Evolutionary conservation across 2,888 invertebrate genomes (phyloP).

Genomic region (Steromphala cineraria): DNA sequence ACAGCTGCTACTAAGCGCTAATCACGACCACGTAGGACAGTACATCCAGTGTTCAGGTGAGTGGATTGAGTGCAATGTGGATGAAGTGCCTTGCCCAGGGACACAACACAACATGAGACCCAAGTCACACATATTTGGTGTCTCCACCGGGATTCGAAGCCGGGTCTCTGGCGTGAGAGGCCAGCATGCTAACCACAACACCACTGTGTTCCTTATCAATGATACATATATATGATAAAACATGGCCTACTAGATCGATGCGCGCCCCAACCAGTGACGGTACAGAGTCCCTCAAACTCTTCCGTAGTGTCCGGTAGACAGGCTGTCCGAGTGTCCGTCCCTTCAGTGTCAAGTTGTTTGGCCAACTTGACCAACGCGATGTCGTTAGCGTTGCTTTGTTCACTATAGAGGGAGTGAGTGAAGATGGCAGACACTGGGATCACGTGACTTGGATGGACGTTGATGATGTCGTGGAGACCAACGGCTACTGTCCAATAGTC

Average conservation of each 20-base stretch:
- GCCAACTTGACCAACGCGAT: slow-evolving; percentile 51
- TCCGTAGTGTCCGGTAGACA: slow-evolving; percentile 26
- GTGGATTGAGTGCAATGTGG: too few species aligned
- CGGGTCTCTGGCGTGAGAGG: too few species aligned
- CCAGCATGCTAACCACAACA: too few species aligned
- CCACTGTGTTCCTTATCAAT: too few species aligned
- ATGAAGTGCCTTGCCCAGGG: too few species aligned
- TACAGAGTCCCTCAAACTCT: slow-evolving; percentile 24
- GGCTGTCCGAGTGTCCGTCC: not conserved
- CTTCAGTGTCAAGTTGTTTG: not conserved
- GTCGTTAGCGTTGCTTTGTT: slow-evolving; percentile 46
- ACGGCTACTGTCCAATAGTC: slow-evolving; percentile 50
- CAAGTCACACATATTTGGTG: too few species aligned
- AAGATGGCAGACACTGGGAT: slow-evolving; percentile 40
- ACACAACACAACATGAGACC: too few species aligned
- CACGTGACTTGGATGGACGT: slow-evolving; percentile 38
- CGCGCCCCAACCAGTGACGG: slow-evolving; percentile 36
- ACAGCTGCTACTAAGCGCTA: too few species aligned
- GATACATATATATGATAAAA: not conserved
- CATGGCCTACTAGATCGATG: slow-evolving; percentile 6
- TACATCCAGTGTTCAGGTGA: too few species aligned
- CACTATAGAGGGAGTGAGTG: slow-evolving; percentile 39
- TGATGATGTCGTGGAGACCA: slow-evolving; percentile 44
- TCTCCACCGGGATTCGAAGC: too few species aligned
- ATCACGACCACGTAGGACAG: too few species aligned